phyloP scores from a whole-genome alignment of 2,113 vertebrate species.

The Gracilinanus agilis region DNA sequence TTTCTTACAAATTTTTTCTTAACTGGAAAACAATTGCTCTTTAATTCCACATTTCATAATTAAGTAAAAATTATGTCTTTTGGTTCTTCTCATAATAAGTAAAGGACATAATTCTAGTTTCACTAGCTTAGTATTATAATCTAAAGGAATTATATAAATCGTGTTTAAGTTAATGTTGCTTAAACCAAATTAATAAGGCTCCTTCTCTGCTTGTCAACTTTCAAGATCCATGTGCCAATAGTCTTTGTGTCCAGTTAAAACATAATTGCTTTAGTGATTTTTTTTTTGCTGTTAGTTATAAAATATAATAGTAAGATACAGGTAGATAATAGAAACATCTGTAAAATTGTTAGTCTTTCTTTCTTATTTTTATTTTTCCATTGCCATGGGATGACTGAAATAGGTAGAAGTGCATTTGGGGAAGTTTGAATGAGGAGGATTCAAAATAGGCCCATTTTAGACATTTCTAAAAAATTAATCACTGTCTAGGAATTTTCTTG shows the following conservation, averaged over 20 bases:
- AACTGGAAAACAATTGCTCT: not conserved
- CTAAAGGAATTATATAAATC: not conserved
- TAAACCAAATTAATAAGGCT: not conserved
- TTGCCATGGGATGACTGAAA: not conserved
- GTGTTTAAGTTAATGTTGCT: not conserved
- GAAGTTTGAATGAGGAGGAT: not conserved
- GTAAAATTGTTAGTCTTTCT: conserved; percentile 1
- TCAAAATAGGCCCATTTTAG: not conserved
- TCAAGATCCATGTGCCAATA: not conserved
- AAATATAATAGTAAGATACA: not conserved
- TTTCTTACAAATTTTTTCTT: conserved; percentile 1
- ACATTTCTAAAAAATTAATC: not conserved
- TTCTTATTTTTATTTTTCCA: not conserved
- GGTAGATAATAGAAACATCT: conserved; percentile 9
- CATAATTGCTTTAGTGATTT: conserved; percentile 30
- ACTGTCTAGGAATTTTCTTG: conserved; percentile 10
- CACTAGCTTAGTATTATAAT: not conserved
- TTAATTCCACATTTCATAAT: not conserved
- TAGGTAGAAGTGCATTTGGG: conserved; percentile 1
- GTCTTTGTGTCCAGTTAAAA: conserved; percentile 1
- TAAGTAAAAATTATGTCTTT: conserved; percentile 35
- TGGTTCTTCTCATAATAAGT: not conserved
- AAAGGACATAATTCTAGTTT: conserved; percentile 23
- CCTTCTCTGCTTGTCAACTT: not conserved
- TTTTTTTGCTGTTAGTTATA: conserved; percentile 15